A percentile compares a stretch with the other conserved stretches of the same genome.
phyloP scores from a whole-genome alignment of 53 echinoderm and acorn worm genomes.

The Antedon mediterranea region DNA sequence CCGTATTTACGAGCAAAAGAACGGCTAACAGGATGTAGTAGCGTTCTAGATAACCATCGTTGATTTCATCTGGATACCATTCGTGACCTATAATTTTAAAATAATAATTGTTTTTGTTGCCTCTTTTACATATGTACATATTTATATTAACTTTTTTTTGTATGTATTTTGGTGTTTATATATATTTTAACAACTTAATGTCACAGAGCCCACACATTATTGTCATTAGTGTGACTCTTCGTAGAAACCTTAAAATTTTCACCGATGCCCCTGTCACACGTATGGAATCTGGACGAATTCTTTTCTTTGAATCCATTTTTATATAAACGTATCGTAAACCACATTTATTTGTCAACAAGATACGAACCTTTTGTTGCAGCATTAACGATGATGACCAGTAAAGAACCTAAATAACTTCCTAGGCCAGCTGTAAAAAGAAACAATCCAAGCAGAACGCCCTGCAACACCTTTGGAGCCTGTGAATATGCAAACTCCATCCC shows the following conservation, averaged over 20 bases:
- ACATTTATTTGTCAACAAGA: neutral
- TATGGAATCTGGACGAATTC: too few relatives aligned
- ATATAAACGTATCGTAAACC: too few relatives aligned
- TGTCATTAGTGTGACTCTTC: too few relatives aligned
- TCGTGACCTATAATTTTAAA: slow-evolving; percentile 31
- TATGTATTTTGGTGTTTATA: too few relatives aligned
- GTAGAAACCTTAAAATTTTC: too few relatives aligned
- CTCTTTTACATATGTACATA: too few relatives aligned
- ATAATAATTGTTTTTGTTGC: too few relatives aligned
- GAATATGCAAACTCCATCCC: slow-evolving; percentile 96
- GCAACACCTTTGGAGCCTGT: slow-evolving; percentile 58
- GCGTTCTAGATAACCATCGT: slow-evolving; percentile 66
- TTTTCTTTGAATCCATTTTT: too few relatives aligned
- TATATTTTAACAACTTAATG: too few relatives aligned
- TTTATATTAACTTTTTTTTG: too few relatives aligned
- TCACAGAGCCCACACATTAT: too few relatives aligned
- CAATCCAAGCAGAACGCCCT: slow-evolving; percentile 82
- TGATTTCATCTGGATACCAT: slow-evolving; percentile 82
- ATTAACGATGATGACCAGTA: slow-evolving; percentile 62
- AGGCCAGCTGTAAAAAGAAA: slow-evolving; percentile 65
- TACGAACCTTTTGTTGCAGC: slow-evolving; percentile 16
- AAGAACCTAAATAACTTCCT: slow-evolving; percentile 73
- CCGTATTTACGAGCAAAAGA: neutral
- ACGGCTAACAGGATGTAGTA: slow-evolving; percentile 59
- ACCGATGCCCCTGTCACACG: too few relatives aligned